Conservation (phyloP, 1,140 invertebrate species). For the Philopotamus ludificatus region DNA sequence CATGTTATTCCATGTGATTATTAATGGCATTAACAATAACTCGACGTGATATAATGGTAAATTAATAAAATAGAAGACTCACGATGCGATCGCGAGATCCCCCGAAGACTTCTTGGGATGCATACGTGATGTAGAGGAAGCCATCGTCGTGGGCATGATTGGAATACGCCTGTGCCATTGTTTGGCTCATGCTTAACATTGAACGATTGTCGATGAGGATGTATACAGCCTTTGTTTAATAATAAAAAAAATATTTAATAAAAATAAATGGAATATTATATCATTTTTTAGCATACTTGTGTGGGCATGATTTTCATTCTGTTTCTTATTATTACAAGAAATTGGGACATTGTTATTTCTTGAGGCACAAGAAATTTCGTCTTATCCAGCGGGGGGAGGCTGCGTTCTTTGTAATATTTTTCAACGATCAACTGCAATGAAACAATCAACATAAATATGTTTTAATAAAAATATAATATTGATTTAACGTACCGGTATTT, state of each 20-base stretch:
- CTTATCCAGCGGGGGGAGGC: constrained; percentile 70
- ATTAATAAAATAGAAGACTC: no score
- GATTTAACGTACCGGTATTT: constrained; percentile 59
- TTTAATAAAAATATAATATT: constrained; percentile 5
- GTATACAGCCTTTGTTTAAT: constrained; percentile 74
- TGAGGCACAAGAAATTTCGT: constrained; percentile 77
- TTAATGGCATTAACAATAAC: no score
- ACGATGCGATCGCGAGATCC: background rate
- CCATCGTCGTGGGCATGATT: constrained; percentile 75
- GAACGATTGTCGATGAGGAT: constrained; percentile 79
- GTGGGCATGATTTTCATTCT: constrained; percentile 53
- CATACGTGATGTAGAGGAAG: constrained; percentile 84
- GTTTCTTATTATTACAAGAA: constrained; percentile 71
- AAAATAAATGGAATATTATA: no score
- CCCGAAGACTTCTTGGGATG: constrained; percentile 86
- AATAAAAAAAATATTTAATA: background rate
- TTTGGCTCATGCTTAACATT: constrained; percentile 75
- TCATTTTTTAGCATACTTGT: constrained; percentile 44
- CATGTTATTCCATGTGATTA: no score
- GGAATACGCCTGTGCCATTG: constrained; percentile 76
- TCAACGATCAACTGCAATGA: constrained; percentile 70
- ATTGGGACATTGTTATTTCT: constrained; percentile 78
- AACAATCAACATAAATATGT: constrained; percentile 1
- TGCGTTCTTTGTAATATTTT: constrained; percentile 67
- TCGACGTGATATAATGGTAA: no score